Conservation (phyloP, 1,140 invertebrate species). For the Papilio glaucus region DNA sequence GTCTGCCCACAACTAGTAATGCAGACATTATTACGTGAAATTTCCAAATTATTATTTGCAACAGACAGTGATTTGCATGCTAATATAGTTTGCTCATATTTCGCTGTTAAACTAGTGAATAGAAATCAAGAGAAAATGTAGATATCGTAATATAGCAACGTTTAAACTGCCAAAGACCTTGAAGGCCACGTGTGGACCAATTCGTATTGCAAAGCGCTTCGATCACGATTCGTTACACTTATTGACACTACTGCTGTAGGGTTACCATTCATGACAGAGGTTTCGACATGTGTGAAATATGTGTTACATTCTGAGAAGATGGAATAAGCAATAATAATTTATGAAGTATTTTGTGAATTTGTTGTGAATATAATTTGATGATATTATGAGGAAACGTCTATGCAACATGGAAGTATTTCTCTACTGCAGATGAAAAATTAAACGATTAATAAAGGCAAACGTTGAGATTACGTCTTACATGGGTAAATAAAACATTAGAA, state of each 20-base stretch:
- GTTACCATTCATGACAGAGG: neutral
- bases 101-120: neutral
- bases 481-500: too few relatives aligned
- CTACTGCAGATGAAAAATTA: too few relatives aligned
- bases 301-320: too few relatives aligned
- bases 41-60: neutral
- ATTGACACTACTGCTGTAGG: slow-evolving; percentile 39
- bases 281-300: too few relatives aligned
- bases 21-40: neutral
- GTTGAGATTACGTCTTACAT: too few relatives aligned
- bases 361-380: too few relatives aligned
- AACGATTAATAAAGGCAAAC: too few relatives aligned
- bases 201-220: slow-evolving; percentile 38
- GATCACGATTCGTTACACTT: slow-evolving; percentile 51
- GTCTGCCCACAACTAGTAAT: neutral
- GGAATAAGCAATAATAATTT: too few relatives aligned
- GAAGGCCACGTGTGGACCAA: slow-evolving; percentile 47
- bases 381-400: too few relatives aligned
- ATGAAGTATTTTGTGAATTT: too few relatives aligned
- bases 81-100: slow-evolving; percentile 5
- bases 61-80: neutral
- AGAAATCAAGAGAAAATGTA: slow-evolving; percentile 24
- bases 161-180: slow-evolving; percentile 2
- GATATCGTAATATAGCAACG: slow-evolving; percentile 21
- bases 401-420: too few relatives aligned